A percentile compares a stretch with the other conserved stretches of the same genome.
Conservation (phyloP, 2,113 vertebrate genomes). For the Protobothrops mucrosquamatus region DNA sequence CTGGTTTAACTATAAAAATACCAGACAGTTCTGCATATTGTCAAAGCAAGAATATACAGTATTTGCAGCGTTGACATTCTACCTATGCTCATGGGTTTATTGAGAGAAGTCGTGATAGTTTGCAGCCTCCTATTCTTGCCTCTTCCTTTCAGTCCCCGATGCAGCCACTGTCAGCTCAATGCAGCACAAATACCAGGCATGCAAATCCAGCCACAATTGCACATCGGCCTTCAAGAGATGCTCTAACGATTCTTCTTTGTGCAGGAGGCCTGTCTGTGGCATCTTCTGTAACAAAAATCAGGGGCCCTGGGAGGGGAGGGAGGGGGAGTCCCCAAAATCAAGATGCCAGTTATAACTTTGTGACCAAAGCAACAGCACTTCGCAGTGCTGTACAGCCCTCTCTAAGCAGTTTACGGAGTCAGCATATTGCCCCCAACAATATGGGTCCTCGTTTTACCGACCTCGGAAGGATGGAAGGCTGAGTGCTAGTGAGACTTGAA, state of each 20-base stretch:
- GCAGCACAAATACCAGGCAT: background rate
- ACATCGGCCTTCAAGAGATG: background rate
- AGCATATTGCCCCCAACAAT: background rate
- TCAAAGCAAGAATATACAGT: too few relatives aligned
- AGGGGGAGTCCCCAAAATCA: background rate
- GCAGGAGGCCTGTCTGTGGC: background rate
- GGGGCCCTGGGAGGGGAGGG: background rate
- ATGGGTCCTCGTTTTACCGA: background rate
- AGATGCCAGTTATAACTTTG: background rate
- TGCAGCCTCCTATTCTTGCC: background rate
- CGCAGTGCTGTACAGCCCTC: background rate
- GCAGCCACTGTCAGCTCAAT: background rate
- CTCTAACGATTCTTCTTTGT: background rate
- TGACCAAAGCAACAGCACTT: background rate
- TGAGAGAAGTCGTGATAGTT: background rate
- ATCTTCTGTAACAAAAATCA: background rate
- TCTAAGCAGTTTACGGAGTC: background rate
- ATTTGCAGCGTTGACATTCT: too few relatives aligned
- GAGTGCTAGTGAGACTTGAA: background rate
- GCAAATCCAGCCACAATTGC: background rate
- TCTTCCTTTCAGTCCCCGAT: background rate
- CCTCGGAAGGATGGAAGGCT: background rate
- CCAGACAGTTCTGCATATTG: too few relatives aligned
- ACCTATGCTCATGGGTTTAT: background rate
- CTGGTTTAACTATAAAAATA: too few relatives aligned